Percentiles rank a stretch among this genome's conserved stretches.
Evolutionary conservation across 2,113 vertebrate genomes (phyloP).

Genomic region (Balaeniceps rex): DNA sequence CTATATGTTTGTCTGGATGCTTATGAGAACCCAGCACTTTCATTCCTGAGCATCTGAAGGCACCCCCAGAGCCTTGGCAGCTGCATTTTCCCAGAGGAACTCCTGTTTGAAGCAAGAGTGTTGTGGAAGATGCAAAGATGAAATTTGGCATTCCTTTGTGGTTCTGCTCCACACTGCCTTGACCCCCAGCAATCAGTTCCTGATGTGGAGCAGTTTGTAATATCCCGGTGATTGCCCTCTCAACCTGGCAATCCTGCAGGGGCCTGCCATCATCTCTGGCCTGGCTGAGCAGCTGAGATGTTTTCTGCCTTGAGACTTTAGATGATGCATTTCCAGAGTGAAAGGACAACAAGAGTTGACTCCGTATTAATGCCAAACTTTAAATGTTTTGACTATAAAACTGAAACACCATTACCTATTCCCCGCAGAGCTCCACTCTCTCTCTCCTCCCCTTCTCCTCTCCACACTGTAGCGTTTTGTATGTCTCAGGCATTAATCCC

Average conservation of each 20-base stretch:
- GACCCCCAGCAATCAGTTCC: not conserved
- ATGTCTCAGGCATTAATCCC: conserved; percentile 65
- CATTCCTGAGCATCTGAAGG: not conserved
- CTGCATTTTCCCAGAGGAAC: not conserved
- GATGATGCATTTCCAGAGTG: not conserved
- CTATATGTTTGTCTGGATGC: not conserved
- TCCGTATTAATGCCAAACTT: conserved; percentile 30
- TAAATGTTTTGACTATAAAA: conserved; percentile 63
- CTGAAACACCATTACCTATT: conserved; percentile 58
- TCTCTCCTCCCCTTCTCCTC: not conserved
- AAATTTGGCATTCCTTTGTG: not conserved
- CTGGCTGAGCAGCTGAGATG: not conserved
- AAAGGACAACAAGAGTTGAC: conserved; percentile 42
- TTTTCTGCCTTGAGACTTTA: not conserved
- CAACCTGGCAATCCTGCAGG: not conserved
- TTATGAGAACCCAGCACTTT: not conserved
- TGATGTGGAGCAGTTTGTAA: not conserved
- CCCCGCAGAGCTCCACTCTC: conserved; percentile 14
- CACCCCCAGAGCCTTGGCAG: not conserved
- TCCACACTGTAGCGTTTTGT: conserved; percentile 54
- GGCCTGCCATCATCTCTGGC: not conserved
- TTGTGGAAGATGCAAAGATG: not conserved
- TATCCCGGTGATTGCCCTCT: not conserved
- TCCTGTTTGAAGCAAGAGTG: not conserved
- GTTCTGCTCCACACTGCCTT: not conserved